These are phyloP conservation scores for Exaiptasia diaphana DNA, from an alignment of 64 coral and sea anemone species.

Conservation along the genomic window DNA sequence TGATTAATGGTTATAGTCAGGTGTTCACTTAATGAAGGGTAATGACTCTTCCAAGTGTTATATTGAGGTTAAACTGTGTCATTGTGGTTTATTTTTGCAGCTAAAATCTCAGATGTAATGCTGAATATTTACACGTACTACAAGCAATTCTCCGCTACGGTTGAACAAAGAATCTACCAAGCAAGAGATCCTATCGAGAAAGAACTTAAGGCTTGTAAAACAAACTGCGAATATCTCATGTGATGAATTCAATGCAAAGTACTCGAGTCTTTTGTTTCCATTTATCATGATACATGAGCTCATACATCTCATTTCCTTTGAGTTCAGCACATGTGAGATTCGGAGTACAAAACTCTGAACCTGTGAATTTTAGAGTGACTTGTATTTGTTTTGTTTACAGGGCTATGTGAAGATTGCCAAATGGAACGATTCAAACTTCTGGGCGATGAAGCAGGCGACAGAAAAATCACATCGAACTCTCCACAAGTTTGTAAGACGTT, in stretches of 20 bases:
- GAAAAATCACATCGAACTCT: constrained; percentile 89
- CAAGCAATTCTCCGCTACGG: constrained; percentile 67
- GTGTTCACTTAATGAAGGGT: no score
- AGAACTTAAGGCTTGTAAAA: constrained; percentile 71
- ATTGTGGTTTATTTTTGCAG: background rate
- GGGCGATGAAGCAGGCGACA: constrained; percentile 96
- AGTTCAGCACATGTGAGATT: no score
- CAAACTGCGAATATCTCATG: no score
- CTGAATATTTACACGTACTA: constrained; percentile 81
- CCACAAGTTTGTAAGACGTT: constrained; percentile 89
- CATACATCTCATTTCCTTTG: no score
- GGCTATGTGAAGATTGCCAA: constrained; percentile 96
- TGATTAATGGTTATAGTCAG: no score
- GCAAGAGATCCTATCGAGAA: constrained; percentile 87
- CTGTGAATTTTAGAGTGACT: no score
- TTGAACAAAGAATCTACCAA: constrained; percentile 37
- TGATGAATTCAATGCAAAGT: background rate
- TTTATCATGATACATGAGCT: no score
- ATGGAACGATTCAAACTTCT: constrained; percentile 96
- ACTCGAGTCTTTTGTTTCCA: no score
- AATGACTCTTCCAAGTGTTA: background rate
- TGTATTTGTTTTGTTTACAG: constrained; percentile 29
- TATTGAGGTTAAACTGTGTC: background rate
- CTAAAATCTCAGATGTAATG: constrained; percentile 49
- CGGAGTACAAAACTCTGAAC: no score